These are phyloP conservation scores for Chloropsis hardwickii DNA, from an alignment of 2,113 vertebrate species.

Conservation along the genomic window DNA sequence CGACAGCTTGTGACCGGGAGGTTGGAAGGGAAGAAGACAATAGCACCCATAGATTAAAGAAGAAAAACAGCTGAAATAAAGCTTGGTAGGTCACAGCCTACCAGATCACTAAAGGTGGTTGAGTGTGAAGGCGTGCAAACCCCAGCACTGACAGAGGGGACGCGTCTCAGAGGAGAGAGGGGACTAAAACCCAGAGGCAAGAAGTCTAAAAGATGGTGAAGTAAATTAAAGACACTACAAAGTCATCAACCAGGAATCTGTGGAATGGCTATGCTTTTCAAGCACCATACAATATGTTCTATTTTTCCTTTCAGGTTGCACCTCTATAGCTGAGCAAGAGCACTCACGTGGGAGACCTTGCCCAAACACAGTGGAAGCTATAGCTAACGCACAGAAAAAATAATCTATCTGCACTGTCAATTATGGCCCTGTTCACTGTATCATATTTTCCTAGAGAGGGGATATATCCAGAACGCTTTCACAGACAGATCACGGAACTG, in stretches of 20 bases:
- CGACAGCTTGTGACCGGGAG: not conserved
- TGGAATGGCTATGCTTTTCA: not conserved
- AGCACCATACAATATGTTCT: fast-evolving
- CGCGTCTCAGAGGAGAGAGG: not conserved
- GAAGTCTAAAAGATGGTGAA: not conserved
- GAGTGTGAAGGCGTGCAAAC: not conserved
- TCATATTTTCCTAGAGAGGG: not conserved
- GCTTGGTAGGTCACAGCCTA: not conserved
- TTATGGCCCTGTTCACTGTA: not conserved
- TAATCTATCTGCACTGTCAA: not conserved
- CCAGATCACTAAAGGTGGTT: not conserved
- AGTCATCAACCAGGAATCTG: not conserved
- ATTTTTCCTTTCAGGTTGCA: not conserved
- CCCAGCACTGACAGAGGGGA: fast-evolving
- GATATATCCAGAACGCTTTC: not conserved
- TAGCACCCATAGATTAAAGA: not conserved
- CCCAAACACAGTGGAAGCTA: not conserved
- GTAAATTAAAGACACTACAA: not conserved
- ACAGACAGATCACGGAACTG: not conserved
- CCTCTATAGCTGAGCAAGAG: not conserved
- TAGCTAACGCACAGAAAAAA: not conserved
- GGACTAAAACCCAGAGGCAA: not conserved
- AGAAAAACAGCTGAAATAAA: not conserved
- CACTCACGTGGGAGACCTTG: not conserved
- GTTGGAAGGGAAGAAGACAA: not conserved